A percentile compares a stretch with the other conserved stretches of the same genome.
phyloP scores from a whole-genome alignment of 2,797 vertebrate species.

The Coilia nasus region DNA sequence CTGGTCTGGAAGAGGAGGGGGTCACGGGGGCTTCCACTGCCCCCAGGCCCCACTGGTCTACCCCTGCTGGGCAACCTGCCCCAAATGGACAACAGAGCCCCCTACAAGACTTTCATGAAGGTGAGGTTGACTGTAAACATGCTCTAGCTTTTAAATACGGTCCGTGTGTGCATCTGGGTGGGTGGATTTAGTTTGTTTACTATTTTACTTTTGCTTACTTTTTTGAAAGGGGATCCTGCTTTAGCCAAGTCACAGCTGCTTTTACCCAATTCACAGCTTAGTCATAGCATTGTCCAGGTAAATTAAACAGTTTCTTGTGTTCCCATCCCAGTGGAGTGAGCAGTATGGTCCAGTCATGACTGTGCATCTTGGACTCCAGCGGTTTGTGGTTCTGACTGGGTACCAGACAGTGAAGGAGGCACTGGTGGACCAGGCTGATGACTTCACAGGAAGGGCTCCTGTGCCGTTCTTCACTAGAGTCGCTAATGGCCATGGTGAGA shows the following conservation, averaged over 20 bases:
- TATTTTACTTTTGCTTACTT: no score
- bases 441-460: slow-evolving; percentile 65
- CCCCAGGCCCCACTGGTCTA: slow-evolving; percentile 66
- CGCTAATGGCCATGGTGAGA: slow-evolving; percentile 59
- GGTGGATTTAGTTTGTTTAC: no score
- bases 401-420: slow-evolving; percentile 74
- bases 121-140: slow-evolving; percentile 42
- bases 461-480: slow-evolving; percentile 41
- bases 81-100: slow-evolving; percentile 58
- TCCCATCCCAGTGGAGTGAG: slow-evolving; percentile 65
- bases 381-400: slow-evolving; percentile 66
- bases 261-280: no score
- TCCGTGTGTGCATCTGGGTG: no score
- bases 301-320: background rate
- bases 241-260: no score
- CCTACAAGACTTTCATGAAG: slow-evolving; percentile 66
- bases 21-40: slow-evolving; percentile 44
- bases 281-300: no score
- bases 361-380: slow-evolving; percentile 67
- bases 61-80: slow-evolving; percentile 69
- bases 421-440: slow-evolving; percentile 72
- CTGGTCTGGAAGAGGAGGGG: slow-evolving; percentile 45
- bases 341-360: slow-evolving; percentile 71
- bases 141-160: no score
- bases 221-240: no score